Conservation (phyloP, 2,113 vertebrate genomes). For the Pandion haliaetus region DNA sequence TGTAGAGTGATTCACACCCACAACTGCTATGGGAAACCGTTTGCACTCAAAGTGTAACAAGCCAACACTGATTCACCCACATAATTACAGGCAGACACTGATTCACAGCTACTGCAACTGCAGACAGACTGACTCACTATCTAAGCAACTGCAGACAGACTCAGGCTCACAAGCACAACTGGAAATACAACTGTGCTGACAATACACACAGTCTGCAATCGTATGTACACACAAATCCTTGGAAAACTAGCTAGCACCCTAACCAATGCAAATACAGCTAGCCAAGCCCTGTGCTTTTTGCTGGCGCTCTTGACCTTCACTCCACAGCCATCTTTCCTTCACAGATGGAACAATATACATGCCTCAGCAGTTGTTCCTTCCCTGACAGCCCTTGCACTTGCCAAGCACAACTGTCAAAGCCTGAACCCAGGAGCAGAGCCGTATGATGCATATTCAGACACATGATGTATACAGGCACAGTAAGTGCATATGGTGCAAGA, state of each 20-base stretch:
- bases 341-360: background rate
- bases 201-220: background rate
- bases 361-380: background rate
- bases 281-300: background rate
- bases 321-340: background rate
- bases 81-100: constrained; percentile 55
- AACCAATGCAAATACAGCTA: fast-evolving
- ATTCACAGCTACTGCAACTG: constrained; percentile 61
- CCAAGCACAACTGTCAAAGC: background rate
- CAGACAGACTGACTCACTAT: constrained; percentile 64
- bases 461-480: background rate
- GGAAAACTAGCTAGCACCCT: background rate
- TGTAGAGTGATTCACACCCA: constrained; percentile 42
- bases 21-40: constrained; percentile 39
- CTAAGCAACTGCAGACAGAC: constrained; percentile 49
- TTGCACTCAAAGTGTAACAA: constrained; percentile 62
- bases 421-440: background rate
- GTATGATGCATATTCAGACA: background rate
- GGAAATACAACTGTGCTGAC: background rate
- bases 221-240: background rate
- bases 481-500: background rate
- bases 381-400: background rate
- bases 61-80: constrained; percentile 49
- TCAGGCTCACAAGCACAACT: constrained; percentile 30
- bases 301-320: background rate